Base-by-base conservation (phyloP, 2,888 invertebrate genomes). In the Dynastes grantii region DNA sequence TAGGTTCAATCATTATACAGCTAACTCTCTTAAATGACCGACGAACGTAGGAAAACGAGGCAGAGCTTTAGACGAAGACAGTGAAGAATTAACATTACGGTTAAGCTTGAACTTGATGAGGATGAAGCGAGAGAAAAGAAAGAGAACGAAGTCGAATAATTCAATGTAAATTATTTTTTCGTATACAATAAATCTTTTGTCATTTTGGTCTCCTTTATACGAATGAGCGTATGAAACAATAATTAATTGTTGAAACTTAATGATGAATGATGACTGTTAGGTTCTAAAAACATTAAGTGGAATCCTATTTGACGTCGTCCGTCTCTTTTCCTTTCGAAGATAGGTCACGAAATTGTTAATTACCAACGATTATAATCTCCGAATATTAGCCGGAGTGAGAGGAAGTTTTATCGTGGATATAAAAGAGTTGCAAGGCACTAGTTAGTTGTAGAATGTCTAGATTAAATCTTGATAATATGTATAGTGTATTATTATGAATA, bases 261-360 rank as follows among this genome's bases (percentile, higher is more conserved):
- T 88, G 88, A 88, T 87, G 87, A 87, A 87, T 87, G 87, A 88
- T 88, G 88, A 88, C 87, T 88, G 85, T 87, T 84, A 84, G 85
- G 85, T 87, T 87, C 83, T 85, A 85, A 86, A 75, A 87, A 87
- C 87, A 86, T 87, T 86, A 85, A 87, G 83, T 85, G 84, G 81
- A 85, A 85, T 85, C 85, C 84, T 84, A 81, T 58, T 22, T 11
- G 22, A n/a, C 29, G 22, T 58, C n/a, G 8, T 58, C 53, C 58
- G 16, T 71, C 65, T 45, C 45, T 40, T 67, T 67, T 55, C 22
- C 58, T 71, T 71, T 71, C 71, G 22, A 45, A 40, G 80, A 84
- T 85, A 85, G 87, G 88, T 88, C 88, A 88, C 88, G 88, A 87
- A 87, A 88, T 88, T 87, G 88, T 88, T 88, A 88, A 88, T 88